Conservation (phyloP, 2,797 vertebrate species). For the Karalla daura region DNA sequence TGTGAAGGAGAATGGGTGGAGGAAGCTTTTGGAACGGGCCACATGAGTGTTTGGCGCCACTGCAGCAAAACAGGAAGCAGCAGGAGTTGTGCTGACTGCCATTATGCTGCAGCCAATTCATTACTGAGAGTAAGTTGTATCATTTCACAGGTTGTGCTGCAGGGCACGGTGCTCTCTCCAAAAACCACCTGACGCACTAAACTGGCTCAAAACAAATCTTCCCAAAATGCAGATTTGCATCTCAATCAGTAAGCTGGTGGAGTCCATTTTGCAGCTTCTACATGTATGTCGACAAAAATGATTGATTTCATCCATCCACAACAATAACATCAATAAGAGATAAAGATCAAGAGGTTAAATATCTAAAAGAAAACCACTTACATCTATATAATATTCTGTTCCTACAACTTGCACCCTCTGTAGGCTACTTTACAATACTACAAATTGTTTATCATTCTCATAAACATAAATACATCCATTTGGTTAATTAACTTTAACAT, state of each 20-base stretch:
- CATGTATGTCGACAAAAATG: no score
- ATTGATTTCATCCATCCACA: no score
- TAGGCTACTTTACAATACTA: not conserved
- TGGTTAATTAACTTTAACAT: not conserved
- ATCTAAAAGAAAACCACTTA: not conserved
- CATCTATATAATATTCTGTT: not conserved
- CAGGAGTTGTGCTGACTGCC: not conserved
- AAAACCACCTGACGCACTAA: not conserved
- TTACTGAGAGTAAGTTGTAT: not conserved
- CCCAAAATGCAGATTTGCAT: not conserved
- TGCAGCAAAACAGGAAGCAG: not conserved
- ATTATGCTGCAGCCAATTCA: not conserved
- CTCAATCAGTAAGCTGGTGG: no score
- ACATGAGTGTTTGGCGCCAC: not conserved
- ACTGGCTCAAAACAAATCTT: not conserved
- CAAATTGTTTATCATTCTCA: no score
- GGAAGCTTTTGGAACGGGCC: not conserved
- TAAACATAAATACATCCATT: not conserved
- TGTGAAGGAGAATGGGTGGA: not conserved
- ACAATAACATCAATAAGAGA: not conserved
- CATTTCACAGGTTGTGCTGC: not conserved
- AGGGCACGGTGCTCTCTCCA: not conserved
- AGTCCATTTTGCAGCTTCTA: no score
- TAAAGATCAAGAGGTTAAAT: not conserved
- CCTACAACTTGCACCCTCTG: not conserved